Base-by-base conservation (phyloP, 2,113 vertebrate genomes). In the Thermophis baileyi region DNA sequence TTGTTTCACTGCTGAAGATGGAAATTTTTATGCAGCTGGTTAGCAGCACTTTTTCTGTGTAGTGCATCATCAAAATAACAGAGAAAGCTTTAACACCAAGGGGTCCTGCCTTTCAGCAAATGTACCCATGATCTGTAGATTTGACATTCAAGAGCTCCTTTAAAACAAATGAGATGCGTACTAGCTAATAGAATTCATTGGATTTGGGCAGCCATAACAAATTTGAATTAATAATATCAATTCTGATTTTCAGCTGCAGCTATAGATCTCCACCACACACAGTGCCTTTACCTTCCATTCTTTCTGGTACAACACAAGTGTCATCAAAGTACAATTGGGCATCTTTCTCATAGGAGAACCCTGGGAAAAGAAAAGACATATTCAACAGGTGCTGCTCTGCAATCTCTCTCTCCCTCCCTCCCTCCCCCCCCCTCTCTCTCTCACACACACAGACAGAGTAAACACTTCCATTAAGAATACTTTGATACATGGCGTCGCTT, bases 301-400 rank as follows among this genome's bases (percentile, higher is more conserved):
- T 98, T 92, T 99, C 99, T 0, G 99, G 99, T 91, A 99, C 99
- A 90, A 99, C 99, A 0, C 99, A 99, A 0, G 99, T 98, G 85
- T 99, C 99, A 18, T 99, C 99, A 6, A 98, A 99, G 97, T 99
- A 99, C 92, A 99, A 95, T 93, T 98, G 98, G 94, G 98, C 96
- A 90, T 99, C 99, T 97, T 98, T 98, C 93, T 99, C 99, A 74
- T 98, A 99, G 0, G 98, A 96, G 96, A 99, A 99, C 93, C 97
- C 99, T 99, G 96, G 0, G 90, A 95, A 8, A 7, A 55, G 87
- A 86, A 89, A 93, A 74, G 95, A 16, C 91, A 6, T 4, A 1
- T 16, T 0, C 0, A 3, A 97, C 30, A 96, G 69, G 35, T 69
- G 40, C 18, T 35, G 35, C 30, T 54, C 6, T 81, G 35, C 35